Conservation (phyloP, 64 coral and sea anemone species). For the Hydrozoanthus tunicans region DNA sequence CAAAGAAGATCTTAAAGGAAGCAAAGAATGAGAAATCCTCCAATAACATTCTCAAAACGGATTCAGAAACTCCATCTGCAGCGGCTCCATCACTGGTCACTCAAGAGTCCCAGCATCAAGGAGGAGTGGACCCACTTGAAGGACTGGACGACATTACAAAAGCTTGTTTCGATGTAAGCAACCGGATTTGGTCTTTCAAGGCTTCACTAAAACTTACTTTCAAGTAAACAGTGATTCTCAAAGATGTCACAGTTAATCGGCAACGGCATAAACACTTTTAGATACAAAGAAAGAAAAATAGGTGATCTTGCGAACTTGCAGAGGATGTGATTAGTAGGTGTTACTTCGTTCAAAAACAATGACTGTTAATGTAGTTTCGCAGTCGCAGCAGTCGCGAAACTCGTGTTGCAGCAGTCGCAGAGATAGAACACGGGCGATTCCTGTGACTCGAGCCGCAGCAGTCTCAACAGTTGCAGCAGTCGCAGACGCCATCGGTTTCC, state of each 20-base stretch:
- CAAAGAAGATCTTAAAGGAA: conserved; percentile 53
- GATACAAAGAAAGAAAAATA: too few relatives aligned
- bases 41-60: not conserved
- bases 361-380: too few relatives aligned
- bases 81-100: conserved; percentile 11
- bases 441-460: too few relatives aligned
- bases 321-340: too few relatives aligned
- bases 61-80: not conserved
- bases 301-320: too few relatives aligned
- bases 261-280: too few relatives aligned
- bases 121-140: conserved; percentile 73
- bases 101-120: not conserved
- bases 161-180: conserved; percentile 85
- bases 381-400: too few relatives aligned
- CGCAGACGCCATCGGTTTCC: too few relatives aligned
- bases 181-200: not conserved
- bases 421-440: too few relatives aligned
- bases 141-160: conserved; percentile 84
- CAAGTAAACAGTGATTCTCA: not conserved
- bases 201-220: not conserved
- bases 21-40: not conserved
- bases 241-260: not conserved
- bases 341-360: too few relatives aligned
- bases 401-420: too few relatives aligned
- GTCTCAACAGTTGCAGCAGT: too few relatives aligned